Evolutionary conservation across 2,113 vertebrate species (phyloP), one percentile per base, ranked within the genome.

Genomic region (Pterocles orientalis): DNA sequence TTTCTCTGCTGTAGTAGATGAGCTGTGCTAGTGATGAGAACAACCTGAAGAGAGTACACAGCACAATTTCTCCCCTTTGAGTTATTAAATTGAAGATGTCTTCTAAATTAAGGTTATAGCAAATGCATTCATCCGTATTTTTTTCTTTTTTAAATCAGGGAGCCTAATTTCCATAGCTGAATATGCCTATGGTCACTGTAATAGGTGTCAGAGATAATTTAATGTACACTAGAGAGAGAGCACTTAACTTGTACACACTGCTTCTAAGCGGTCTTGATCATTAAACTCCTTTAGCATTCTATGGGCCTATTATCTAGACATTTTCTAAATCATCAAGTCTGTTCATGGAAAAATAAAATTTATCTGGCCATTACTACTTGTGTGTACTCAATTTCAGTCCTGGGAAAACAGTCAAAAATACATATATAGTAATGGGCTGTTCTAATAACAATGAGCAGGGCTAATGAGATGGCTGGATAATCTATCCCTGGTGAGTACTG

Each of bases 281-380:
- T 92, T 82, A 93, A 94, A 62, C 53, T 66, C 56, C 61, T 72
- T 75, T 89, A 62, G 57, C 91, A 94, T 95, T 92, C 88, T 54
- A 11, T 84, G 86, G 77, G 94, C 77, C 82, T 84, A 90, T 96
- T 96, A 96, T 60, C 50, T 36, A 54, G 88, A 61, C n/a, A 45
- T 91, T 96, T 95, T 94, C 86, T 95, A 95, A 94, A 86, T 86
- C 88, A 96, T 92, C 88, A 25, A 28, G 76, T 78, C 89, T 82
- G 82, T 43, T 95, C 90, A 95, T 91, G 92, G 82, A 93, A 92
- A 88, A 94, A 86, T 92, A 87, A 92, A 92, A 75, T 19, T 43
- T 53, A 54, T 88, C 77, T 86, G 60, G 82, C 75, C 75, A 41
- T 77, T 71, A 50, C 23, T 31, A 71, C 24, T 93, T 41, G 34